Conservation (phyloP, 2,888 invertebrate genomes). For the Ennomos fuscantarius region DNA sequence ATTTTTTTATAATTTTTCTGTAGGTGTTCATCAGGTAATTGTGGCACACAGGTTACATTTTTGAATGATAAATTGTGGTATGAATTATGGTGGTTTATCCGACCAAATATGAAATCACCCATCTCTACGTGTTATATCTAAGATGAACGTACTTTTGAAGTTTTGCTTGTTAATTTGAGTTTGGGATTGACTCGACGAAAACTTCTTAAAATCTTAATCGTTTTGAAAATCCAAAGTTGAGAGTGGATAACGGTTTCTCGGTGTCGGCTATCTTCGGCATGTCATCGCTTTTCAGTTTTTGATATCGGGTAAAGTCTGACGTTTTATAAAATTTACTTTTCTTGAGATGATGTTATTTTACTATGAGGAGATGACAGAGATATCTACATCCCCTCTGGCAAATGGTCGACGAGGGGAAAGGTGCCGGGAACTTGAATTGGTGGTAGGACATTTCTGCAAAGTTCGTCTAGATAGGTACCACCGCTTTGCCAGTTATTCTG, state of each 20-base stretch:
- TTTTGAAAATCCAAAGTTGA: slow-evolving; percentile 21
- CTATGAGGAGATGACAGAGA: too few species aligned
- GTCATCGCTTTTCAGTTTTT: slow-evolving; percentile 19
- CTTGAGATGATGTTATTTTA: too few species aligned
- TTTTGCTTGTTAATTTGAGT: slow-evolving; percentile 32
- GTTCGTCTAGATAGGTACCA: too few species aligned
- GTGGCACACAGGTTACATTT: too few species aligned
- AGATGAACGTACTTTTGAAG: slow-evolving; percentile 25
- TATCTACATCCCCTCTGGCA: too few species aligned
- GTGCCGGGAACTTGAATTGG: too few species aligned
- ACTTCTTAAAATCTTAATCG: slow-evolving; percentile 33
- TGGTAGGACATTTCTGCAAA: too few species aligned
- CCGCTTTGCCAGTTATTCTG: too few species aligned
- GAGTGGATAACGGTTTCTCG: slow-evolving; percentile 16
- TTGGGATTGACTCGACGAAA: slow-evolving; percentile 31
- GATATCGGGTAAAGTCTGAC: slow-evolving; percentile 10
- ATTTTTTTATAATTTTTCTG: too few species aligned
- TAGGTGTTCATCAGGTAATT: too few species aligned
- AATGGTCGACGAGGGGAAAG: too few species aligned
- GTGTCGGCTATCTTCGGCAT: slow-evolving; percentile 17
- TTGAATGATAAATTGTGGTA: too few species aligned
- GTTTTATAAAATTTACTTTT: slow-evolving; percentile 9
- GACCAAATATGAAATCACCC: slow-evolving; percentile 2
- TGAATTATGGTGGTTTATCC: background rate
- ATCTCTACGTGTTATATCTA: slow-evolving; percentile 24